Base-by-base conservation (phyloP, 2,797 vertebrate genomes). In the Girardinus metallicus region DNA sequence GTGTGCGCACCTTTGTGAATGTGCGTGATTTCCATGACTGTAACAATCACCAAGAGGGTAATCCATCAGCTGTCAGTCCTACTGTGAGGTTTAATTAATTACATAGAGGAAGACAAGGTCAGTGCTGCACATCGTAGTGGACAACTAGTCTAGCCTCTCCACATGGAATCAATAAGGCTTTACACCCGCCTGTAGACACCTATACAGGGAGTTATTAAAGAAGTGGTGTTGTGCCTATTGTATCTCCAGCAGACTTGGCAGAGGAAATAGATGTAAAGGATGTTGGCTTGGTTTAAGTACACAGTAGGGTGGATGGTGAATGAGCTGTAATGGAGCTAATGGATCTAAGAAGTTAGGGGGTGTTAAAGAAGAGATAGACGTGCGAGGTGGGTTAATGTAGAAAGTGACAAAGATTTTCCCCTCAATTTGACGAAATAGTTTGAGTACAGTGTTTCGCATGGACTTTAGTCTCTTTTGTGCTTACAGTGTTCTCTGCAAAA, bases 11-110 rank as follows among this genome's bases (percentile, higher is more conserved):
- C 43, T 84, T 21, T 71, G 76, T 73, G 68, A 66, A 41, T 41
- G 36, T 68, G 80, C 78, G 80, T 75, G 87, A 93, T 92, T 92
- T 94, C 88, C 80, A 72, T 90, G 88, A 85, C 81, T 89, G 92
- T 91, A 94, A 92, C 93, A 93, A 92, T 93, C 95, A 95, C 95
- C 95, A 93, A 94, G 94, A 91, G 91, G 85, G 89, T 91, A 85
- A 95, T 96, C 94, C 89, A 94, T 96, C 95, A 96, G 86, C 84
- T 88, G 90, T 95, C 95, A 94, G 90, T 80, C 85, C 87, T 53
- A 89, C 91, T 93, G 93, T 92, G 92, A 94, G 94, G 91, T 94
- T 96, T 95, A 96, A 96, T 96, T 96, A 96, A 95, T 96, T 96
- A 95, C 94, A 91, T 74, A 83, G 87, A 92, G 88, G 87, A 86